Percentiles rank a stretch among this genome's conserved stretches.
These are phyloP conservation scores for Xiphorhynchus elegans DNA, from an alignment of 2,113 vertebrate species.

Conservation along the genomic window DNA sequence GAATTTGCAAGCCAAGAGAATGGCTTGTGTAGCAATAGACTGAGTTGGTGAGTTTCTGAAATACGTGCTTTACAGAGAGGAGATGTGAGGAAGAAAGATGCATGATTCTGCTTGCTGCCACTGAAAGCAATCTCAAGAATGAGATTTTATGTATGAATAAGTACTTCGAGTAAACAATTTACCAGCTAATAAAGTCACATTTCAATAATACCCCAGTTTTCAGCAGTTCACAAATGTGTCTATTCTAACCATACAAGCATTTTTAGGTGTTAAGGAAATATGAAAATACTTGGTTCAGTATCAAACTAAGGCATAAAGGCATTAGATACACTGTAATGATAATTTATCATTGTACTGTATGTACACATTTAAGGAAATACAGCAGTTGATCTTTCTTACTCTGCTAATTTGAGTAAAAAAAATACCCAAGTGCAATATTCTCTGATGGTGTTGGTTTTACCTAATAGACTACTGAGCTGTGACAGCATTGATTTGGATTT, in stretches of 20 bases:
- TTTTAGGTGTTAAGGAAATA: not conserved
- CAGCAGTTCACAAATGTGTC: rapidly evolving
- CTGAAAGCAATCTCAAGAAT: not conserved
- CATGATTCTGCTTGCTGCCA: not conserved
- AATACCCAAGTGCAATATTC: not conserved
- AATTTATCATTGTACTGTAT: not conserved
- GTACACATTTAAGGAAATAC: not conserved
- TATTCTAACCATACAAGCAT: not conserved
- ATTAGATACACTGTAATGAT: not conserved
- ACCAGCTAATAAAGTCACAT: not conserved
- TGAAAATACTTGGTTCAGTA: not conserved
- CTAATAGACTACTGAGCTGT: not conserved
- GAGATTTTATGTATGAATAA: not conserved
- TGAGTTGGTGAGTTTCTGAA: not conserved
- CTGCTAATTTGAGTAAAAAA: not conserved
- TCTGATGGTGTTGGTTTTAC: not conserved
- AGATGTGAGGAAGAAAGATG: not conserved
- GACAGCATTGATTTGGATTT: not conserved
- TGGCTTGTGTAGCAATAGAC: not conserved
- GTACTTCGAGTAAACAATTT: not conserved
- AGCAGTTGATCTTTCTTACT: not conserved
- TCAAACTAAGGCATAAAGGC: not conserved
- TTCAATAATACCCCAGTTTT: not conserved
- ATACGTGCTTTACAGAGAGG: not conserved
- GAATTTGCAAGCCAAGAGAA: not conserved